Evolutionary conservation across 2,888 invertebrate species (phyloP), one percentile per base, ranked within the genome.

Genomic region (Lomographa bimaculata): DNA sequence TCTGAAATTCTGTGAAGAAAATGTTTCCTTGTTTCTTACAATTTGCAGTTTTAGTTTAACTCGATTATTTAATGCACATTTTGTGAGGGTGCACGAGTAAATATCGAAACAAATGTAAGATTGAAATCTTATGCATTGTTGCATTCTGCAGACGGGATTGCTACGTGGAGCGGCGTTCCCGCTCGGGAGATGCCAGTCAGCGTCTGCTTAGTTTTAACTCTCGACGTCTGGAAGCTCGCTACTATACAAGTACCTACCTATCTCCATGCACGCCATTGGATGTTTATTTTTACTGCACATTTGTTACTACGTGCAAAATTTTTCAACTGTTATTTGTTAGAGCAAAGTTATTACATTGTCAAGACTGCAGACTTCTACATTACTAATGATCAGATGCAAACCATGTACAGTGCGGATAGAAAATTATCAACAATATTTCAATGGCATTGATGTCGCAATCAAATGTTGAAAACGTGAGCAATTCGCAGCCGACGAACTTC

Each of bases 41-140:
- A 1, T 28, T 7, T 18, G 24, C 5, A 17, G 23, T 37, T 28
- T 18, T 17, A 2, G 8, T 29, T 20, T 20, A 27, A 11, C 16
- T 28, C 19, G 30, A 29, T 42, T 32, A 43, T 36, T 42, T 17
- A 21, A 18, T 18, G 30, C 14, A 23, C 7, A 36, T 36, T 42
- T 25, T 20, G 16, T 26, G 27, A 39, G 39, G 14, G 29, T 50
- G 51, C 39, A 40, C 54, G 29, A 59, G 54, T 58, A 58, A 64
- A 51, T 49, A 49, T 47, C 40, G 46, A 67, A 71, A 68, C 70
- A 74, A 76, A 79, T 69, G 72, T 77, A 68, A 79, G 77, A 82
- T 84, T 80, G 80, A 82, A 84, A 81, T 82, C 74, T 75, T 77
- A 85, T 86, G 85, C 84, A 78, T 79, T 82, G 83, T 77, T 85